Conservation (phyloP, 2,888 invertebrate species). For the Lumbricus terrestris region DNA sequence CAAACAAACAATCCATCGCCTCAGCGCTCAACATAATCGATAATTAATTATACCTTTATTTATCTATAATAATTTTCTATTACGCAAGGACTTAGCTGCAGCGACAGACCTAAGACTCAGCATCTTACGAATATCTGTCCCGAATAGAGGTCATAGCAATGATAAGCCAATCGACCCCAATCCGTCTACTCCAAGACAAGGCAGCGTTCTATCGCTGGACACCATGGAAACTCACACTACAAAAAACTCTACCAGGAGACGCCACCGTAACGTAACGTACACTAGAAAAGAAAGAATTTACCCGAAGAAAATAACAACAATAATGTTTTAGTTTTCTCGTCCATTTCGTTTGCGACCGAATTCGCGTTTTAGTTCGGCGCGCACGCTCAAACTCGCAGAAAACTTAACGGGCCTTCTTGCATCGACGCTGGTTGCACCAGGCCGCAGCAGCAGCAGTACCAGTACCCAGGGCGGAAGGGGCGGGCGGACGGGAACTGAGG, state of each 20-base stretch:
- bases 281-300: neutral
- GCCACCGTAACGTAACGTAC: neutral
- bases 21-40: neutral
- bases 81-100: neutral
- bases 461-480: neutral
- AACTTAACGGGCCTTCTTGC: neutral
- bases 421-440: neutral
- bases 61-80: too few species aligned
- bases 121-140: neutral
- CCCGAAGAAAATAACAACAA: neutral
- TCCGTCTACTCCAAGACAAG: neutral
- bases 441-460: neutral
- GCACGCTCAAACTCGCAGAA: neutral
- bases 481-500: neutral
- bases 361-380: neutral
- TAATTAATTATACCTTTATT: too few species aligned
- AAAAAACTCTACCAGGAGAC: neutral
- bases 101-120: neutral
- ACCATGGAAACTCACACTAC: neutral
- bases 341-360: neutral
- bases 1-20: neutral
- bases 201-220: neutral
- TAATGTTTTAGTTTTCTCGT: neutral
- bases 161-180: neutral
- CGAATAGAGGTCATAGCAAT: neutral